A percentile compares a stretch with the other conserved stretches of the same genome.
Conservation (phyloP, 2,888 invertebrate genomes). For the Steinernema carpocapsae region DNA sequence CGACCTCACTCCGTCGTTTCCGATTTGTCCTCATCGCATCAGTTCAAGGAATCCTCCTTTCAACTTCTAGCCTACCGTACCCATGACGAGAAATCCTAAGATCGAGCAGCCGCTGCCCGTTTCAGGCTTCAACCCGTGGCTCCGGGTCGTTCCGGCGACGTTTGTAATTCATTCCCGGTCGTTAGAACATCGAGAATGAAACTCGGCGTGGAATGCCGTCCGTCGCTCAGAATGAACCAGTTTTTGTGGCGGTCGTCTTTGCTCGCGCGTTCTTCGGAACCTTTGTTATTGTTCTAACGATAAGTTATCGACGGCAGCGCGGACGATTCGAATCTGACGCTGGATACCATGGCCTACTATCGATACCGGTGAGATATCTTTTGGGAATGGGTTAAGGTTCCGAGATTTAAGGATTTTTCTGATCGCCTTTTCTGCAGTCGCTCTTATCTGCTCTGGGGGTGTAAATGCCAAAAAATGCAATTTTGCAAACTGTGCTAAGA, state of each 20-base stretch:
- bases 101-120: not conserved
- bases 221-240: constrained; percentile 3
- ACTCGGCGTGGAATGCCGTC: constrained; percentile 34
- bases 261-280: constrained; percentile 16
- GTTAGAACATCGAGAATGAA: constrained; percentile 12
- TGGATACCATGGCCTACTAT: constrained; percentile 24
- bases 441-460: too few species aligned
- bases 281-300: not conserved
- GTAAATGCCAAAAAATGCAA: too few species aligned
- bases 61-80: too few species aligned
- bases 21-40: not conserved
- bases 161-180: not conserved
- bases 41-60: too few species aligned
- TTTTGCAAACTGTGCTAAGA: too few species aligned
- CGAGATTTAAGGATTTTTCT: too few species aligned
- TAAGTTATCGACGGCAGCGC: constrained; percentile 13
- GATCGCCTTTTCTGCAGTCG: too few species aligned
- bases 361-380: constrained; percentile 13
- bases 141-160: not conserved
- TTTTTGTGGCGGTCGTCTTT: constrained; percentile 20
- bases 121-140: not conserved
- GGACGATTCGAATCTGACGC: not conserved
- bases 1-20: not conserved
- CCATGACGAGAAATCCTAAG: too few species aligned
- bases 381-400: not conserved